These are phyloP conservation scores for Lonchura striata DNA, from an alignment of 2,113 vertebrate species.

Conservation along the genomic window DNA sequence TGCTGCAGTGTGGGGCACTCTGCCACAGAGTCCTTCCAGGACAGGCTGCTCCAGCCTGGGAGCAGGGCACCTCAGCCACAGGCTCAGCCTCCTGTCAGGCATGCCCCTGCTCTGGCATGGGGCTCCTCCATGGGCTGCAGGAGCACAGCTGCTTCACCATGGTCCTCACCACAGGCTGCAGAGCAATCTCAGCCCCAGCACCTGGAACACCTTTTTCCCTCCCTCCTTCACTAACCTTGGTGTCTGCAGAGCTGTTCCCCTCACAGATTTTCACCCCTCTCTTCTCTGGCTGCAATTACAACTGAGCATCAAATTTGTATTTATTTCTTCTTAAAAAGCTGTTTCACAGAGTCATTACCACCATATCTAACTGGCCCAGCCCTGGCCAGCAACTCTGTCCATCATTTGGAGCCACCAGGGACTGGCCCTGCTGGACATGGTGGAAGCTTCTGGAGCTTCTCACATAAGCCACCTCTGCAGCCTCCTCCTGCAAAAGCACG, in stretches of 20 bases:
- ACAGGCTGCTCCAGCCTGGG: background rate
- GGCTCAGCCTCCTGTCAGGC: background rate
- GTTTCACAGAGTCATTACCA: background rate
- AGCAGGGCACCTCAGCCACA: background rate
- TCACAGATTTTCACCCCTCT: rapidly evolving
- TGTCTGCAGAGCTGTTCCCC: background rate
- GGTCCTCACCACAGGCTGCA: too few species aligned
- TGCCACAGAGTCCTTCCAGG: too few species aligned
- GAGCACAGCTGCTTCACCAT: background rate
- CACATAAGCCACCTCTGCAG: background rate
- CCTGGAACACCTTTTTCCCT: background rate
- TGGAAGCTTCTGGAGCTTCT: background rate
- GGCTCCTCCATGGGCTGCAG: too few species aligned
- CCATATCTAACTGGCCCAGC: background rate
- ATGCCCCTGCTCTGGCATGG: background rate
- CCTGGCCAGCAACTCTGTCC: background rate
- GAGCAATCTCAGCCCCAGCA: background rate
- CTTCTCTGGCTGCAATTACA: background rate
- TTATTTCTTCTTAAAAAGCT: background rate
- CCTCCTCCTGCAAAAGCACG: background rate
- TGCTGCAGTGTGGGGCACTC: background rate
- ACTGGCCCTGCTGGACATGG: background rate
- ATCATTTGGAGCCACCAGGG: background rate
- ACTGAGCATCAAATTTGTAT: background rate
- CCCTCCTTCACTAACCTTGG: background rate